A percentile compares a stretch with the other conserved stretches of the same genome.
Evolutionary conservation across 2,113 vertebrate species (phyloP).

Genomic region (Austrofundulus limnaeus): DNA sequence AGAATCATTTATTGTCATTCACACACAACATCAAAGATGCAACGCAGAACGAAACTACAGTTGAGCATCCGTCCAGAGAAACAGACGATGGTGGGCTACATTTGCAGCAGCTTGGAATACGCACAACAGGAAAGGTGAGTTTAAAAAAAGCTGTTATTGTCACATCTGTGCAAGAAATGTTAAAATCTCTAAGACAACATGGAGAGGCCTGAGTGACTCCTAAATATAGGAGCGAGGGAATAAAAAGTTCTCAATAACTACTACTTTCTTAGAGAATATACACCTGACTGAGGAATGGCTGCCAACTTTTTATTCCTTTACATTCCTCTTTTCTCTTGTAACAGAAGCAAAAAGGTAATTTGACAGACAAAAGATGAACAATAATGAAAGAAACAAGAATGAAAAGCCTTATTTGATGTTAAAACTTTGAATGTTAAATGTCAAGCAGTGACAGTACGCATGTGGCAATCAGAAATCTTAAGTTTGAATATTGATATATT

Average conservation of each 20-base stretch:
- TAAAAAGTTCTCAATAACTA: constrained; percentile 17
- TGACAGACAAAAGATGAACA: background rate
- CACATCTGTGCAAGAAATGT: constrained; percentile 7
- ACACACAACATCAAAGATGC: no score
- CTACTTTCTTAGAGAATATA: constrained; percentile 1
- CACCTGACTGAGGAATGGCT: no score
- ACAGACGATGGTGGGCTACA: no score
- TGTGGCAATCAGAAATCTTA: no score
- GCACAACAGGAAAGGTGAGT: background rate
- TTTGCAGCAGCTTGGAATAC: no score
- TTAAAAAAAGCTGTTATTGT: constrained; percentile 10
- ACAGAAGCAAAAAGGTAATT: constrained; percentile 14
- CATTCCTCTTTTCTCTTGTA: constrained; percentile 1
- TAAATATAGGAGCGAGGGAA: constrained; percentile 9
- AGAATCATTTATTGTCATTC: no score
- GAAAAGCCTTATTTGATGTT: background rate
- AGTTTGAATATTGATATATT: no score
- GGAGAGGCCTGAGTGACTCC: constrained; percentile 4
- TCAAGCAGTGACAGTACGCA: no score
- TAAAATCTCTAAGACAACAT: background rate
- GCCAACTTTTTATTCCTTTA: constrained; percentile 6
- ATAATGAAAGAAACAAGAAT: constrained; percentile 13
- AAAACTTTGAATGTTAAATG: constrained; percentile 26
- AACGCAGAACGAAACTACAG: no score
- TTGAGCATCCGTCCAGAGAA: constrained; percentile 8